phyloP scores from a whole-genome alignment of 2,113 vertebrate genomes.

The Tyto alba region DNA sequence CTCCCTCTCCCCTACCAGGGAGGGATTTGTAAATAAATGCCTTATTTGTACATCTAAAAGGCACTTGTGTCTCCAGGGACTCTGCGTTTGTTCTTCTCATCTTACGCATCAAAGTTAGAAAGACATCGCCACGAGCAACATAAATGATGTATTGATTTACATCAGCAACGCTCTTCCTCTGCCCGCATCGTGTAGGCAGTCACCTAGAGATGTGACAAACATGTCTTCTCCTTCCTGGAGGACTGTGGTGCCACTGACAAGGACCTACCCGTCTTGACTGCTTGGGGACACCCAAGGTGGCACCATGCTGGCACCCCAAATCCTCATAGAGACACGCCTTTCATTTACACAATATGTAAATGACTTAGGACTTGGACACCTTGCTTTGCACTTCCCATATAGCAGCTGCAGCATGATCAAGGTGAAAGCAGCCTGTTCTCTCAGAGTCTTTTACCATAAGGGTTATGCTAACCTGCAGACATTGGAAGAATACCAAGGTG shows the following conservation, averaged over 20 bases:
- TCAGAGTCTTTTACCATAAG: neutral
- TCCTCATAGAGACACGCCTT: neutral
- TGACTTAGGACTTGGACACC: neutral
- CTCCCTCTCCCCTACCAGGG: conserved; percentile 9
- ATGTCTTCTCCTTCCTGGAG: neutral
- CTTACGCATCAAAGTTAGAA: neutral
- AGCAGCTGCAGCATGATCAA: neutral
- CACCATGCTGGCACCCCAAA: neutral
- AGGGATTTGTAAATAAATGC: conserved; percentile 20
- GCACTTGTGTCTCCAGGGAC: neutral
- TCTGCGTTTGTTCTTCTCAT: neutral
- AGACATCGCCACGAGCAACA: neutral
- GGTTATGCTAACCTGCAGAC: neutral
- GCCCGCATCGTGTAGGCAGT: neutral
- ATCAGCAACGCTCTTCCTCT: neutral
- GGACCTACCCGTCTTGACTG: neutral
- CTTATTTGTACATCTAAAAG: conserved; percentile 6
- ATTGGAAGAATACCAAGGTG: neutral
- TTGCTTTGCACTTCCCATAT: neutral
- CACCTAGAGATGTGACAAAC: neutral
- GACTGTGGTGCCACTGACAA: neutral
- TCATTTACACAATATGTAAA: neutral
- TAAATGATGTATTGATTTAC: neutral
- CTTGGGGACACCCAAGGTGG: neutral
- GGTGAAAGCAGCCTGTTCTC: neutral